Evolutionary conservation across 1,140 invertebrate species (phyloP).

Genomic region (Eulimnadia texana): DNA sequence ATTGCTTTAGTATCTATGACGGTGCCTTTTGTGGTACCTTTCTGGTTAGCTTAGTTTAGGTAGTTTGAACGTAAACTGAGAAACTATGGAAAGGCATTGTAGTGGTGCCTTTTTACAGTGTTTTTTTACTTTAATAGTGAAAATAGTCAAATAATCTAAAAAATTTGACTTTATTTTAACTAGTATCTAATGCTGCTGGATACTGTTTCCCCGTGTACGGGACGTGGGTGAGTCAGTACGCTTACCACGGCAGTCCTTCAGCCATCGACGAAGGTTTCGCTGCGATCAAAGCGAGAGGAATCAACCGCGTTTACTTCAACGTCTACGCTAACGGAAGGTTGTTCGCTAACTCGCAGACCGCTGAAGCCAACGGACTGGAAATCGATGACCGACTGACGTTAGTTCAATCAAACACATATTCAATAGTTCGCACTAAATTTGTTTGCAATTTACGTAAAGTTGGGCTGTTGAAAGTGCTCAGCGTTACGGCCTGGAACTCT

Average conservation of each 20-base stretch:
- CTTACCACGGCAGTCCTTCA: background rate
- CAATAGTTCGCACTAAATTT: no score
- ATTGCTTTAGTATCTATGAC: no score
- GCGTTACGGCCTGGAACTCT: conserved; percentile 11
- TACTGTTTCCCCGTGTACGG: conserved; percentile 15
- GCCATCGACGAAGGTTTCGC: conserved; percentile 14
- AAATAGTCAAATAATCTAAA: no score
- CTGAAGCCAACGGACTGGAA: background rate
- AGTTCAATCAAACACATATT: background rate
- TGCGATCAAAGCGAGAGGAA: conserved; percentile 3
- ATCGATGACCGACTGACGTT: conserved; percentile 4
- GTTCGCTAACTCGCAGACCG: conserved; percentile 10
- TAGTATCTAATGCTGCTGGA: background rate
- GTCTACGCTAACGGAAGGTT: conserved; percentile 13
- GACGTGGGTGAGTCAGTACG: conserved; percentile 13
- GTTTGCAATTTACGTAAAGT: no score
- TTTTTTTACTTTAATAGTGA: no score
- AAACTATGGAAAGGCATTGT: no score
- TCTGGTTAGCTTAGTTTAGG: no score
- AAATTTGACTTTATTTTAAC: background rate
- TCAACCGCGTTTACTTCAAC: conserved; percentile 14
- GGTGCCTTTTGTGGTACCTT: no score
- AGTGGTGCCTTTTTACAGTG: no score
- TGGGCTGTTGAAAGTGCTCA: conserved; percentile 9
- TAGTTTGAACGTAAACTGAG: no score